Evolutionary conservation across 2,888 invertebrate species (phyloP).

Genomic region (Hipparchia semele): DNA sequence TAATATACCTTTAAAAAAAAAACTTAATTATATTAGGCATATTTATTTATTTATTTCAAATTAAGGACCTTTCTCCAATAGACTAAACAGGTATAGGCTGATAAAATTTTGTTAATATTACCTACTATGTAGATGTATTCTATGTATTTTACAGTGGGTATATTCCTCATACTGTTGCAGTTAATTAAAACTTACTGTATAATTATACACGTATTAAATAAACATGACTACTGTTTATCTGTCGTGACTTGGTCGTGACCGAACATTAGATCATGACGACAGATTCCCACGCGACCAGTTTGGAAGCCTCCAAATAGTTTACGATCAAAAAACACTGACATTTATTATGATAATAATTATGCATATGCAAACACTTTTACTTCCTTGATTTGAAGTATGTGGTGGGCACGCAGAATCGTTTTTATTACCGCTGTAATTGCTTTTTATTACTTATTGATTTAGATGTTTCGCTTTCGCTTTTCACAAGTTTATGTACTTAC

Average conservation of each 20-base stretch:
- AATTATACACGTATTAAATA: neutral
- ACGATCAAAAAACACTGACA: constrained; percentile 19
- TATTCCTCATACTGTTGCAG: no score
- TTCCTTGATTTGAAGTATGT: constrained; percentile 26
- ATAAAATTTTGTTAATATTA: no score
- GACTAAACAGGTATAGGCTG: no score
- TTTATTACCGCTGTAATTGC: constrained; percentile 1
- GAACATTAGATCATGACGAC: constrained; percentile 32
- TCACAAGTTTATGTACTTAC: neutral
- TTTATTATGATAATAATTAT: neutral
- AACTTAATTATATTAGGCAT: no score
- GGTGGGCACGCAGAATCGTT: neutral
- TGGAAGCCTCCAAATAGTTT: constrained; percentile 8
- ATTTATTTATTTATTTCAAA: no score
- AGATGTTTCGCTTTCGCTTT: constrained; percentile 4
- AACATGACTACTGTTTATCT: neutral
- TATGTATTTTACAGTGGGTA: no score
- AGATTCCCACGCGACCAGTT: constrained; percentile 44
- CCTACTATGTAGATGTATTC: neutral
- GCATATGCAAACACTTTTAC: constrained; percentile 33
- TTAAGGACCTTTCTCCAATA: no score
- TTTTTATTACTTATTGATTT: neutral
- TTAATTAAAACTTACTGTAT: no score
- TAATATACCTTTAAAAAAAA: no score
- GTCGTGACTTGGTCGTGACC: neutral